These are phyloP conservation scores for Tachycineta bicolor DNA, from an alignment of 2,113 vertebrate species.

Conservation along the genomic window DNA sequence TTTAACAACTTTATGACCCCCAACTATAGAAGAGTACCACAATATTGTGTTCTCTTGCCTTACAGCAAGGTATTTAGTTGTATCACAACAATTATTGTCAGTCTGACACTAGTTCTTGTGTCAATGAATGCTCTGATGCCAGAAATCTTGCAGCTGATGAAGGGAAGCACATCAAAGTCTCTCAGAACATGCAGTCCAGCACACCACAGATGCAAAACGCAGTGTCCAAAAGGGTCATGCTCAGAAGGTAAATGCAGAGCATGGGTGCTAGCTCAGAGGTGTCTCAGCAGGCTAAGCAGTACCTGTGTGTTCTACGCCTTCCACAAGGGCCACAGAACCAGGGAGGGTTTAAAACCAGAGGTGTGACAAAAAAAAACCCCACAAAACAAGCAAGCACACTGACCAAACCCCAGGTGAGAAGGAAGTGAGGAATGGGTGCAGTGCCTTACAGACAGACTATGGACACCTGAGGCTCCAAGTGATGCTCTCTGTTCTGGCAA, in stretches of 20 bases:
- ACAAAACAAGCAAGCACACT: not conserved
- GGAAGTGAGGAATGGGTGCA: not conserved
- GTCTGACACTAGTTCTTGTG: not conserved
- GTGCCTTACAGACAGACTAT: rapidly evolving
- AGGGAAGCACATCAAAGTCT: not conserved
- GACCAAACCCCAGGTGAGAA: not conserved
- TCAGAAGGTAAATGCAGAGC: rapidly evolving
- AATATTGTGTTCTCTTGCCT: not conserved
- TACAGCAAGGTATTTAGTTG: not conserved
- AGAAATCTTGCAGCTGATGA: not conserved
- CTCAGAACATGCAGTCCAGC: not conserved
- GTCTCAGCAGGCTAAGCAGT: not conserved
- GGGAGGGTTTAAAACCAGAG: not conserved
- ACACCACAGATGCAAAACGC: not conserved
- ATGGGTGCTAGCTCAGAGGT: rapidly evolving
- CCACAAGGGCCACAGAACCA: not conserved
- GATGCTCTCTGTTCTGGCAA: rapidly evolving
- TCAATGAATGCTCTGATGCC: not conserved
- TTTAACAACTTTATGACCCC: not conserved
- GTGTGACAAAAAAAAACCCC: not conserved
- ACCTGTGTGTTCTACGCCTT: not conserved
- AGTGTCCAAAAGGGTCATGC: rapidly evolving
- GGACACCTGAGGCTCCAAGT: not conserved
- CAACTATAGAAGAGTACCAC: not conserved
- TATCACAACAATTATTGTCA: rapidly evolving